These are phyloP conservation scores for Leptoteleia sp. DNA, from an alignment of 1,140 invertebrate genomes.

Conservation along the genomic window DNA sequence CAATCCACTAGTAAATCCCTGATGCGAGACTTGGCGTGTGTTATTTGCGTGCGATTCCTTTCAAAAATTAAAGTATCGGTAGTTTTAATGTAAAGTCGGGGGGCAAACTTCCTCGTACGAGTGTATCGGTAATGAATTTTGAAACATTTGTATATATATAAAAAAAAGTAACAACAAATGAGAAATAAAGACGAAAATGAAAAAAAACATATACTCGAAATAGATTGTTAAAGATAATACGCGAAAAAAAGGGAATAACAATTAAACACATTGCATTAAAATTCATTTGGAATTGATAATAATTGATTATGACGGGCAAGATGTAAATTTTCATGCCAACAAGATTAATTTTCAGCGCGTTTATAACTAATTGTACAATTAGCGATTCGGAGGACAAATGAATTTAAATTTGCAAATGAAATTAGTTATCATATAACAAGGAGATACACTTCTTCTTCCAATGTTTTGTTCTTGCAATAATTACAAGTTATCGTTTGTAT, in stretches of 20 bases:
- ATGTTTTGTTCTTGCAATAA: slow-evolving; percentile 38
- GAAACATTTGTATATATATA: too few species aligned
- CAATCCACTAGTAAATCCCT: slow-evolving; percentile 25
- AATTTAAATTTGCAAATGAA: slow-evolving; percentile 8
- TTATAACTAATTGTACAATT: slow-evolving; percentile 32
- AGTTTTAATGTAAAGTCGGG: not conserved
- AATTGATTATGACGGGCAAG: slow-evolving; percentile 2
- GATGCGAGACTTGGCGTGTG: slow-evolving; percentile 22
- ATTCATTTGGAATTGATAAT: slow-evolving; percentile 2
- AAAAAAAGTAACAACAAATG: not conserved
- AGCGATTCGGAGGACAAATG: slow-evolving; percentile 35
- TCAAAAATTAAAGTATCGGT: slow-evolving; percentile 36
- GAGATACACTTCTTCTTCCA: slow-evolving; percentile 20
- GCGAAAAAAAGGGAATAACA: too few species aligned
- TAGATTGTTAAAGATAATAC: too few species aligned
- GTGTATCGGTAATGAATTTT: too few species aligned
- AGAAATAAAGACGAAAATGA: too few species aligned
- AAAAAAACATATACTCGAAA: too few species aligned
- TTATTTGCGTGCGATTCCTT: slow-evolving; percentile 36
- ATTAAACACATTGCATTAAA: too few species aligned
- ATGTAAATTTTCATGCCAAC: slow-evolving; percentile 42
- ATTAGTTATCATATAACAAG: slow-evolving; percentile 13
- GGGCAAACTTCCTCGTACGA: too few species aligned
- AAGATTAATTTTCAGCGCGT: slow-evolving; percentile 15
- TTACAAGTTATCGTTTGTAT: slow-evolving; percentile 29